phyloP scores from a whole-genome alignment of 2,797 vertebrate genomes.

The Chiloscyllium punctatum region DNA sequence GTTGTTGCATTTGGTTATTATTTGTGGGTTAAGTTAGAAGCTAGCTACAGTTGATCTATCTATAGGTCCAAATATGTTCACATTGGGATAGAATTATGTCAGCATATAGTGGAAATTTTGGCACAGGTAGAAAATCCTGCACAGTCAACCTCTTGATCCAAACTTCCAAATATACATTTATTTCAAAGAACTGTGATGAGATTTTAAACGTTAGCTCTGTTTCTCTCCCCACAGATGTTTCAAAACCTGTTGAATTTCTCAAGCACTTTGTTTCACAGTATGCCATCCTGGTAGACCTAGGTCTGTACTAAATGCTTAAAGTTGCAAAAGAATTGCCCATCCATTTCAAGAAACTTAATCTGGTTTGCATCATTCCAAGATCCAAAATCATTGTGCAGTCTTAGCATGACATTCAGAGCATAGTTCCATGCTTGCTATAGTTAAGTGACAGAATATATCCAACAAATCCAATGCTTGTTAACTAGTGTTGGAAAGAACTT shows the following conservation, averaged over 20 bases:
- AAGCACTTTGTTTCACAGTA: not conserved
- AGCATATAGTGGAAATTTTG: not conserved
- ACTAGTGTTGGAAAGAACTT: not conserved
- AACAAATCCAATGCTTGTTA: too few species aligned
- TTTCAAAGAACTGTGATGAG: too few species aligned
- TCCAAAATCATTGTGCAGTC: not conserved
- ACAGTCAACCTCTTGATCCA: too few species aligned
- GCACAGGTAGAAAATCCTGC: not conserved
- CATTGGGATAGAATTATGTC: not conserved
- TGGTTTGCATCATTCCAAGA: not conserved
- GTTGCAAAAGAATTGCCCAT: not conserved
- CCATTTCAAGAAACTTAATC: not conserved
- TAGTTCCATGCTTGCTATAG: not conserved
- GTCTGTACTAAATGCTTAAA: not conserved
- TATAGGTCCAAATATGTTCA: not conserved
- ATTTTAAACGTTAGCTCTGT: too few species aligned
- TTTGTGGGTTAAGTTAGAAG: not conserved
- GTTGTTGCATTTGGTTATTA: not conserved
- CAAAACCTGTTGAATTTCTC: too few species aligned
- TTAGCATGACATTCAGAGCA: not conserved
- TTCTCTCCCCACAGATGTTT: too few species aligned
- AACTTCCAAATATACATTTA: too few species aligned
- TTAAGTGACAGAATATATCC: not conserved
- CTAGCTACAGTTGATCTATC: not conserved
- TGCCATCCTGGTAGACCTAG: not conserved